Evolutionary conservation across 1,140 invertebrate genomes (phyloP).

Genomic region (Homalodisca vitripennis): DNA sequence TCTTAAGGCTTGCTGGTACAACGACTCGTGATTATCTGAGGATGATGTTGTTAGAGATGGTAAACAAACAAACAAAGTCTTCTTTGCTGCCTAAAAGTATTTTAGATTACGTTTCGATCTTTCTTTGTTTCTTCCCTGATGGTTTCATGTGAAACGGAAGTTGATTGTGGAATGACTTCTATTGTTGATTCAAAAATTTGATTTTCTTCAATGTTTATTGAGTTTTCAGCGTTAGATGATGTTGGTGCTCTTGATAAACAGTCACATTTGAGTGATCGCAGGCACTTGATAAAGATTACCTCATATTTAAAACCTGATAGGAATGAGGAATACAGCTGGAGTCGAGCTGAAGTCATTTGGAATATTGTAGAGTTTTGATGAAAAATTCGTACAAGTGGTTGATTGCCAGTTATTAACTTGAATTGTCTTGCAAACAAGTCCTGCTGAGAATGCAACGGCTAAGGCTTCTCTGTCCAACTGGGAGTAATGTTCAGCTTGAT

Average conservation of each 20-base stretch:
- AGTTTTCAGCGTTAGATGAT: background rate
- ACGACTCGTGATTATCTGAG: conserved; percentile 31
- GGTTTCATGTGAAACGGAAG: background rate
- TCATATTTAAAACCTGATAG: conserved; percentile 38
- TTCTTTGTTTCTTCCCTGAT: conserved; percentile 16
- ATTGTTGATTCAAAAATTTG: too few species aligned
- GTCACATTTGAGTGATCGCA: background rate
- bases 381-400: conserved; percentile 45
- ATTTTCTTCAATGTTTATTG: background rate
- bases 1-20: conserved; percentile 30
- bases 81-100: background rate
- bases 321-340: conserved; percentile 47
- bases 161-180: background rate
- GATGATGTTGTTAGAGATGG: conserved; percentile 26
- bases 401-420: conserved; percentile 50
- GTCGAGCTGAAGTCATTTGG: conserved; percentile 39
- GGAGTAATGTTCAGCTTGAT: background rate
- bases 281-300: background rate
- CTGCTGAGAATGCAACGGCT: conserved; percentile 48
- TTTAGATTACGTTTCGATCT: conserved; percentile 21
- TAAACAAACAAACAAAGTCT: conserved; percentile 21
- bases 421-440: conserved; percentile 51
- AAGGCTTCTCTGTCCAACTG: too few species aligned
- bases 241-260: conserved; percentile 2
- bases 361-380: conserved; percentile 43